These are phyloP conservation scores for Bambusicola thoracicus DNA, from an alignment of 2,113 vertebrate species.

Conservation along the genomic window DNA sequence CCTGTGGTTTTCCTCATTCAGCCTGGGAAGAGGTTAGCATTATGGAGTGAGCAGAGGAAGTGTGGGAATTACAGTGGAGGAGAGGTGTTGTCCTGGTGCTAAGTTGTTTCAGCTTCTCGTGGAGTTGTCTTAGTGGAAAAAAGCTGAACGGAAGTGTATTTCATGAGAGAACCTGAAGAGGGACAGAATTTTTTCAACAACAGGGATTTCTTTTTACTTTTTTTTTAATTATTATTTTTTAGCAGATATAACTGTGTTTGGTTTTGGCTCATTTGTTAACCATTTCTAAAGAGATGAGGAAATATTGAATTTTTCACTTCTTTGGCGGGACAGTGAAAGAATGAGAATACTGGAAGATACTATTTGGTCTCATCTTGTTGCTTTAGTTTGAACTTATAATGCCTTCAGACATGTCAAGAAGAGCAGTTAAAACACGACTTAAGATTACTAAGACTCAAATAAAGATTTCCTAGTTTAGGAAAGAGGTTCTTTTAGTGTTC, in stretches of 20 bases:
- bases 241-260: not conserved
- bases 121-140: not conserved
- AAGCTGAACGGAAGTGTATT: not conserved
- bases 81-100: not conserved
- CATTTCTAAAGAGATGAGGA: not conserved
- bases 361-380: not conserved
- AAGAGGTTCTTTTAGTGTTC: not conserved
- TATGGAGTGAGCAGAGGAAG: not conserved
- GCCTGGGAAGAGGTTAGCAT: not conserved
- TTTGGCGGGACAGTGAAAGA: not conserved
- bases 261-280: not conserved
- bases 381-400: not conserved
- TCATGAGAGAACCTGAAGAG: not conserved
- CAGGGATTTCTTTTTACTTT: not conserved
- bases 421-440: not conserved
- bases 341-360: not conserved
- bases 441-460: not conserved
- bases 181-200: not conserved
- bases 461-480: not conserved
- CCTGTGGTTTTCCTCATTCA: not conserved
- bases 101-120: not conserved
- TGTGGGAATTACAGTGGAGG: not conserved
- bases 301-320: not conserved
- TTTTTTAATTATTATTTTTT: not conserved
- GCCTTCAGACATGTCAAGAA: not conserved